Conservation (phyloP, 2,888 invertebrate species). For the Mythimna albipuncta region DNA sequence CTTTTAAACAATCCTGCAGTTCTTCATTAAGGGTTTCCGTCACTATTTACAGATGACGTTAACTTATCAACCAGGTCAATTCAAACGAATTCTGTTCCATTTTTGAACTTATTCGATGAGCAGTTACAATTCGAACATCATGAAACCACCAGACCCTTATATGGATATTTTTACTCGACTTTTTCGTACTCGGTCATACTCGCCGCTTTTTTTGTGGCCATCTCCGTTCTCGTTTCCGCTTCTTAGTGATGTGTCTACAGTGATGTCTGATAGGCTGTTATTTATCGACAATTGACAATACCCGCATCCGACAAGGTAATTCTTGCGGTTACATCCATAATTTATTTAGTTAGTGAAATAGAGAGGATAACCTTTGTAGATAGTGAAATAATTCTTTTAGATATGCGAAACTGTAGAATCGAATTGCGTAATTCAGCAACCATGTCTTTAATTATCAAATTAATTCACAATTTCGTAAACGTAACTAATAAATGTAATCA, state of each 20-base stretch:
- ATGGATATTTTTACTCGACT: not conserved
- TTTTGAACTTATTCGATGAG: not conserved
- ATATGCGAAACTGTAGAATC: not conserved
- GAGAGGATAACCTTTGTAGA: too few relatives aligned
- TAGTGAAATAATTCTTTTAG: too few relatives aligned
- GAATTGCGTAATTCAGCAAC: constrained; percentile 15
- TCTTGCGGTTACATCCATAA: constrained; percentile 15
- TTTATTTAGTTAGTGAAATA: constrained; percentile 8
- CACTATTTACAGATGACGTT: not conserved
- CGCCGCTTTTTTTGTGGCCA: constrained; percentile 18
- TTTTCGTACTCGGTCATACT: not conserved
- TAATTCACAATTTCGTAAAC: constrained; percentile 22
- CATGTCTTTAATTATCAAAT: constrained; percentile 14
- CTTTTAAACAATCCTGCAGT: too few relatives aligned
- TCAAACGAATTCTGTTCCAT: not conserved
- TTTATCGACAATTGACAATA: constrained; percentile 33
- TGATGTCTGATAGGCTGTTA: constrained; percentile 2
- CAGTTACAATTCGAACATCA: not conserved
- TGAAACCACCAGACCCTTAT: not conserved
- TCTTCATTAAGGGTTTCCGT: not conserved
- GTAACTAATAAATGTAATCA: constrained; percentile 19
- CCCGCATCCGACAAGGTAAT: not conserved
- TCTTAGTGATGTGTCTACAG: constrained; percentile 14
- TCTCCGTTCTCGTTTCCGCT: constrained; percentile 16
- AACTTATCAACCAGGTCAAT: not conserved